These are phyloP conservation scores for Myotis lucifugus DNA, from an alignment of 2,113 vertebrate species.

Conservation along the genomic window DNA sequence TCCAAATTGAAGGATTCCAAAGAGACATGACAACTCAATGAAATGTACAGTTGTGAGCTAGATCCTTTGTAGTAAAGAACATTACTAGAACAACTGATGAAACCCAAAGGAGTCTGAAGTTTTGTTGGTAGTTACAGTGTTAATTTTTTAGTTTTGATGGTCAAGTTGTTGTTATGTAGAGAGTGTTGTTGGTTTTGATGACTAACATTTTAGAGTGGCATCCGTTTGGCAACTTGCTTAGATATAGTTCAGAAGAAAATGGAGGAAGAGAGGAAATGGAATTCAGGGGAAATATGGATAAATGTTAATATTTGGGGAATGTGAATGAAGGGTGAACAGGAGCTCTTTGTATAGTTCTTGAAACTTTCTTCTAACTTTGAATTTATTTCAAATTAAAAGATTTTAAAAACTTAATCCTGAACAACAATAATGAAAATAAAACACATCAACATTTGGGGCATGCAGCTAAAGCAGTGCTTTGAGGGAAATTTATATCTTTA, in stretches of 20 bases:
- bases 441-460: neutral
- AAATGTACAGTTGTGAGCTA: neutral
- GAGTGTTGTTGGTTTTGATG: neutral
- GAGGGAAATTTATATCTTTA: slow-evolving; percentile 12
- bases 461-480: neutral
- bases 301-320: slow-evolving; percentile 9
- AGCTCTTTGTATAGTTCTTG: neutral
- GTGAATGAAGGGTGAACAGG: neutral
- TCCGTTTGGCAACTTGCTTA: neutral
- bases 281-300: neutral
- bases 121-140: neutral
- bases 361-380: neutral
- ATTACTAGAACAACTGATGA: neutral
- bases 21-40: neutral
- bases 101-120: neutral
- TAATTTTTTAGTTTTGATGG: neutral
- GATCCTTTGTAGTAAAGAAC: neutral
- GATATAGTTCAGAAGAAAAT: neutral
- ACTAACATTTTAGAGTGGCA: neutral
- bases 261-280: neutral
- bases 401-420: neutral
- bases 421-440: neutral
- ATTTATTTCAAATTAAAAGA: slow-evolving; percentile 33
- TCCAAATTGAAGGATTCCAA: neutral
- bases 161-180: neutral